Base-by-base conservation (phyloP, 2,113 vertebrate genomes). In the Ammodytes marinus region DNA sequence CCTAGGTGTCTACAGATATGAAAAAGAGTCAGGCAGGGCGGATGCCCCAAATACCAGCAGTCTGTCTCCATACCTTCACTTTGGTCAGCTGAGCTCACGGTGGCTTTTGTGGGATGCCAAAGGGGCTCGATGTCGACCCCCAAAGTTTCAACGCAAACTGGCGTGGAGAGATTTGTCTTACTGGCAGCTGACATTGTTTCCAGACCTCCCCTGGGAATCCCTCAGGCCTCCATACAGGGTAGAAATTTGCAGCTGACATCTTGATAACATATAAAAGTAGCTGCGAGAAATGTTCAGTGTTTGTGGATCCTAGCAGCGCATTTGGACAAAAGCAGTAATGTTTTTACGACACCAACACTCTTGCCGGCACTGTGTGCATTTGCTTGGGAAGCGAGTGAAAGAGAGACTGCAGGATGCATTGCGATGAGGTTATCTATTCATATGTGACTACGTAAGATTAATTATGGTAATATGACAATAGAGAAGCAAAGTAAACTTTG, bases 11-110 rank as follows among this genome's bases (percentile, higher is more conserved):
- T 91, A 94, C 59, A 77, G 87, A 46, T 94, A 96, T 73, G 93
- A 95, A 61, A 93, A 93, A 73, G 94, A 95, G 68, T 94, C 95
- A 5, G 87, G 91, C 39, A 89, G 94, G 39, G 93, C 94, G 0
- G 95, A 94, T 73, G 83, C 79, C 15, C 90, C 93, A 2, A 95
- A 95, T 75, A 95, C 95, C 65, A 95, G 94, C 89, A 86, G 78
- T 39, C 66, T 95, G 80, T 95, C 95, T n/a, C 95, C 93, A 1
- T 95, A 94, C 85, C 90, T 96, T 63, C 95, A 95, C 58, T 95
- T 94, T 59, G 93, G 95, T 60, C 94, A 95, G 83, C 87, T 95
- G 43, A 95, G 93, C 73, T 92, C 93, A 53, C 90, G 93, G 39
- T 93, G 90, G 91, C 65, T 95, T 1, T 58, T 95, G 60, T 94